Evolutionary conservation across 2,113 vertebrate species (phyloP).

Genomic region (Hucho hucho): DNA sequence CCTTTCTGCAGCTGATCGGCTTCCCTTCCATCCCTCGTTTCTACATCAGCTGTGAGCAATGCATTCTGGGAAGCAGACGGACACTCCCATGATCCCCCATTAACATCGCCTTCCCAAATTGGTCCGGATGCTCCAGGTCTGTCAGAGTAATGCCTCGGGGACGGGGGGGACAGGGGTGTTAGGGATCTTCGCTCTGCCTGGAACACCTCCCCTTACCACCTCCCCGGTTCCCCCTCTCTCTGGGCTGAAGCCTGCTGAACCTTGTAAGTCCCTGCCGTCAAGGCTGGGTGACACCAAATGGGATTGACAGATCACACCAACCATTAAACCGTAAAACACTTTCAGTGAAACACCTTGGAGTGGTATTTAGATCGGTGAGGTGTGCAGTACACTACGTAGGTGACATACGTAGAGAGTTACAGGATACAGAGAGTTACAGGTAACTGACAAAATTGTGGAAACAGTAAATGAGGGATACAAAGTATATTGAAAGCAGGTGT

Average conservation of each 20-base stretch:
- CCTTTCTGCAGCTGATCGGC: constrained; percentile 38
- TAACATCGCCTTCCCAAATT: constrained; percentile 87
- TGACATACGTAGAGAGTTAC: too few species aligned
- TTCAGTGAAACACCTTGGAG: not conserved
- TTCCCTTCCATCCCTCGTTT: constrained; percentile 46
- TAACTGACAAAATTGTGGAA: too few species aligned
- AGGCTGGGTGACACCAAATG: constrained; percentile 74
- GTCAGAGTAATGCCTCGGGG: constrained; percentile 83
- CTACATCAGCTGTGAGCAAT: constrained; percentile 75
- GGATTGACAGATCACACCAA: constrained; percentile 80
- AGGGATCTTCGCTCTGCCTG: constrained; percentile 62
- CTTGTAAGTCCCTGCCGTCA: constrained; percentile 80
- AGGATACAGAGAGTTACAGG: too few species aligned
- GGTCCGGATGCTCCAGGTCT: constrained; percentile 89
- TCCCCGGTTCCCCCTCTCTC: constrained; percentile 58
- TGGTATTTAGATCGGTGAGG: too few species aligned
- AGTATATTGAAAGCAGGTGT: too few species aligned
- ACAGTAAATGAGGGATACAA: too few species aligned
- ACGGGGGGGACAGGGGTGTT: constrained; percentile 52
- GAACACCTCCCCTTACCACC: constrained; percentile 50
- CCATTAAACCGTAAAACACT: not conserved
- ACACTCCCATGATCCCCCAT: constrained; percentile 77
- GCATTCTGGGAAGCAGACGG: constrained; percentile 70
- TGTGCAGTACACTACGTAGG: too few species aligned
- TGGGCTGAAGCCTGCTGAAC: constrained; percentile 88